These are phyloP conservation scores for Uria lomvia DNA, from an alignment of 2,113 vertebrate genomes.

Conservation along the genomic window DNA sequence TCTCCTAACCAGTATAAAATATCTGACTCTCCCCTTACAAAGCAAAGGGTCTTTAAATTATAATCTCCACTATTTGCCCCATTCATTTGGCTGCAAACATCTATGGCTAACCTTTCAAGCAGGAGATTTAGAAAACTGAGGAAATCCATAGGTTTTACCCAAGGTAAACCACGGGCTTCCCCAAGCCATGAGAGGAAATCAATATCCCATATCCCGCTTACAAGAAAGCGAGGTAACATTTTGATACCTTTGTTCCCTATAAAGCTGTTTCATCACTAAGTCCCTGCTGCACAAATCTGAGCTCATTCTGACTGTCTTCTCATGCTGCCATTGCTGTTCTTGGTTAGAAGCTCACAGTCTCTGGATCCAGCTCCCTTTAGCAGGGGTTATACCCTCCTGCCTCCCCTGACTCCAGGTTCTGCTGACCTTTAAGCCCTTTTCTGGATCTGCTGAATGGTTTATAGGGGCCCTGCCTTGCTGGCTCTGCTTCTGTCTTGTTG, in stretches of 20 bases:
- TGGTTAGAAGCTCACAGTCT: not conserved
- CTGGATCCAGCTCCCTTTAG: not conserved
- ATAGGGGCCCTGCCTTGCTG: not conserved
- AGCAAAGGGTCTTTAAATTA: not conserved
- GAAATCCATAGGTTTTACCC: slow-evolving; percentile 24
- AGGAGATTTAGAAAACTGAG: slow-evolving; percentile 23
- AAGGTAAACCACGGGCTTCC: not conserved
- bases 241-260: slow-evolving; percentile 3
- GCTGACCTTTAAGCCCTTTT: not conserved
- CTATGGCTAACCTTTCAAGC: slow-evolving; percentile 24
- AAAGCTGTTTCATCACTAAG: not conserved
- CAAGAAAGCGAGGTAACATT: not conserved
- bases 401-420: not conserved
- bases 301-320: not conserved
- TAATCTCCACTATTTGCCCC: not conserved
- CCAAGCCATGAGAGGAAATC: not conserved
- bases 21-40: not conserved
- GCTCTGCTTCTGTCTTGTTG: not conserved
- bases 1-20: not conserved
- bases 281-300: not conserved
- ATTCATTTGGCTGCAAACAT: slow-evolving; percentile 13
- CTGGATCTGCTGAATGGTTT: not conserved
- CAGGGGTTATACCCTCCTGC: not conserved
- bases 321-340: not conserved
- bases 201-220: not conserved